Evolutionary conservation across 2,797 vertebrate species (phyloP).

Genomic region (Cossypha polioptera): DNA sequence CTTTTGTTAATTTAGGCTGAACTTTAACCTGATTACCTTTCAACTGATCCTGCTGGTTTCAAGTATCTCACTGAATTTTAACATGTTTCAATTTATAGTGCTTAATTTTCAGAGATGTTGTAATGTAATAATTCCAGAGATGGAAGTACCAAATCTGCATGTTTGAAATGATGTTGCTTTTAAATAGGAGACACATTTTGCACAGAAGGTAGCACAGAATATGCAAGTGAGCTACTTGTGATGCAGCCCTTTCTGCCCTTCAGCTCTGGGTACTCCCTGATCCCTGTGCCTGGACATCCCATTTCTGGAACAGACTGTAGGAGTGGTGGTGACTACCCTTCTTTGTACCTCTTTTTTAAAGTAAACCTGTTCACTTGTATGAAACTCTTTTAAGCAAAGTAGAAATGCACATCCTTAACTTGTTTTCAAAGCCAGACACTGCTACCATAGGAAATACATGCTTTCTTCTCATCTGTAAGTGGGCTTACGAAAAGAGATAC

Average conservation of each 20-base stretch:
- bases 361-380: neutral
- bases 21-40: neutral
- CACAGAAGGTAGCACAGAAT: neutral
- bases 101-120: neutral
- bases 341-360: neutral
- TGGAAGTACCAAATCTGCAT: neutral
- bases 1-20: neutral
- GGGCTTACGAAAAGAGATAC: neutral
- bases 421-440: neutral
- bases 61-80: neutral
- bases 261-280: neutral
- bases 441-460: rapidly evolving
- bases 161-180: neutral
- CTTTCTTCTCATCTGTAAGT: neutral
- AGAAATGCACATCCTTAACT: neutral
- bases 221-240: neutral
- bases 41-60: neutral
- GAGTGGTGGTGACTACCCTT: rapidly evolving
- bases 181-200: neutral
- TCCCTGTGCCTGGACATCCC: neutral
- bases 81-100: neutral
- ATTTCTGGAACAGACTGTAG: neutral
- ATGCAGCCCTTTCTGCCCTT: neutral
- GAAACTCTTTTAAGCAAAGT: neutral
- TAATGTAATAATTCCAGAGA: neutral